Percentiles rank a stretch among this genome's conserved stretches.
phyloP scores from a whole-genome alignment of 1,140 invertebrate genomes.

The Nixonia krombeini region DNA sequence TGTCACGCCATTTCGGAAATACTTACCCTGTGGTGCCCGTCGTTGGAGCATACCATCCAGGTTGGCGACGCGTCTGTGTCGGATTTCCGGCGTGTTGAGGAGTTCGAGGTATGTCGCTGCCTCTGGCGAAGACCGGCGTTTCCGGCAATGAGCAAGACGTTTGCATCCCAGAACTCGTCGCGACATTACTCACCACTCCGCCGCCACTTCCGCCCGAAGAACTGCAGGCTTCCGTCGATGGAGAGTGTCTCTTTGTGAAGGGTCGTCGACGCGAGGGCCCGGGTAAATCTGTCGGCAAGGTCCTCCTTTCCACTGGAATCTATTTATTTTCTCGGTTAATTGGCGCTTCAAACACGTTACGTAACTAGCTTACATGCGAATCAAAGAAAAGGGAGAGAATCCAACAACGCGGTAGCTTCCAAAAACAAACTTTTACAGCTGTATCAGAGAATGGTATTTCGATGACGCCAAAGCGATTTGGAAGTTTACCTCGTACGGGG shows the following conservation, averaged over 20 bases:
- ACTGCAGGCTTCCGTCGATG: conserved; percentile 70
- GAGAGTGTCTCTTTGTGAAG: conserved; percentile 69
- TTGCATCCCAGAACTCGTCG: conserved; percentile 74
- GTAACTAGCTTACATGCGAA: too few relatives aligned
- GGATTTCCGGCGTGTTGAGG: conserved; percentile 73
- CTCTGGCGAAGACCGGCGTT: conserved; percentile 86
- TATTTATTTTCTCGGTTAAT: conserved; percentile 30
- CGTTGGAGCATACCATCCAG: conserved; percentile 68
- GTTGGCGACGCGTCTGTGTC: conserved; percentile 65
- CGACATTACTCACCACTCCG: conserved; percentile 55
- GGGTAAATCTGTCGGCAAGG: conserved; percentile 78
- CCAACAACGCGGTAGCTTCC: too few relatives aligned
- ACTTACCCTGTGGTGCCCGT: conserved; percentile 65
- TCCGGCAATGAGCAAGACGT: conserved; percentile 87
- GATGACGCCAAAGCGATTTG: too few relatives aligned
- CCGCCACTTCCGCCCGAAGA: conserved; percentile 72
- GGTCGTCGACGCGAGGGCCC: conserved; percentile 70
- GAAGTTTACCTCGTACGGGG: too few relatives aligned
- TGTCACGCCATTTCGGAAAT: too few relatives aligned
- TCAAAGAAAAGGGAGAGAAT: too few relatives aligned
- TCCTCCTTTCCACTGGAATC: conserved; percentile 78
- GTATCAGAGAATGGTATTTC: too few relatives aligned
- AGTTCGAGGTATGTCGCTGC: conserved; percentile 83
- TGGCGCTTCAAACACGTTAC: too few relatives aligned
- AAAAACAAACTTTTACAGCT: too few relatives aligned